These are phyloP conservation scores for Tachysurus vachellii DNA, from an alignment of 2,113 vertebrate species.

Conservation along the genomic window DNA sequence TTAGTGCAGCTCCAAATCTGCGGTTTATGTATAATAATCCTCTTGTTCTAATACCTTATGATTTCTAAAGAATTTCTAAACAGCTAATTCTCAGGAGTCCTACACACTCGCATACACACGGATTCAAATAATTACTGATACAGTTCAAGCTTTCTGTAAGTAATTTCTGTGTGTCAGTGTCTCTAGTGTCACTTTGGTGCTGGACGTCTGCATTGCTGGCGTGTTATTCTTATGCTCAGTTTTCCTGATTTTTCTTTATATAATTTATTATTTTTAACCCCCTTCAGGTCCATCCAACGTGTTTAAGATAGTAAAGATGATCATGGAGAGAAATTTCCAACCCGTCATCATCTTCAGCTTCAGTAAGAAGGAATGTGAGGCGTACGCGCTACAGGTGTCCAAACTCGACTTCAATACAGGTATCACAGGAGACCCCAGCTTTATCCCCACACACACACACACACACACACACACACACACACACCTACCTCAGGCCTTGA, in stretches of 20 bases:
- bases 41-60: not conserved
- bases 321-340: slow-evolving; percentile 99
- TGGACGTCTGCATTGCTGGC: not conserved
- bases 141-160: not conserved
- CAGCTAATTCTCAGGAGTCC: not conserved
- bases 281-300: slow-evolving; percentile 90
- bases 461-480: not conserved
- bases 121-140: not conserved
- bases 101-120: no score
- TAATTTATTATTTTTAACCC: not conserved
- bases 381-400: slow-evolving; percentile 94
- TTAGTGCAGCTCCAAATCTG: not conserved
- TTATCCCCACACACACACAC: not conserved
- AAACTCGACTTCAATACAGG: slow-evolving; percentile 97
- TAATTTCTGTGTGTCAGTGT: not conserved
- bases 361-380: slow-evolving; percentile 98
- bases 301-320: slow-evolving; percentile 99
- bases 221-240: not conserved
- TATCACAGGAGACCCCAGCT: slow-evolving; percentile 50
- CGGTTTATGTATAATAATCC: not conserved
- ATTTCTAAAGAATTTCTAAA: not conserved
- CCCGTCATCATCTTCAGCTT: slow-evolving; percentile 99
- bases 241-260: not conserved
- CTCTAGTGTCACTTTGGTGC: not conserved
- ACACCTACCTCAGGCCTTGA: not conserved